Conservation (phyloP, 2,888 invertebrate genomes). For the Chrysopilus asiliformis region DNA sequence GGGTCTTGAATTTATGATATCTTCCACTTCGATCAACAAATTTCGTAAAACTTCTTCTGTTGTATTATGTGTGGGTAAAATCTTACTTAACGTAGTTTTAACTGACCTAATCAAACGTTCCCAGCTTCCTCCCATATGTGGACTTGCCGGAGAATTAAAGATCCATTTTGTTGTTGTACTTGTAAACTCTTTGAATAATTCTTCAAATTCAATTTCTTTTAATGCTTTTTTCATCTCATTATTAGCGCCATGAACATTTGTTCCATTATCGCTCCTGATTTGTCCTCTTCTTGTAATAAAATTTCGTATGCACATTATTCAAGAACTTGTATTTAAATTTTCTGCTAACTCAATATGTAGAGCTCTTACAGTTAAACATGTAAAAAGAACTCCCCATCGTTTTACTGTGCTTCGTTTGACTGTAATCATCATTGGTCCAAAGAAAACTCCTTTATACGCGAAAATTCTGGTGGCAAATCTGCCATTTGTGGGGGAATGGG, state of each 20-base stretch:
- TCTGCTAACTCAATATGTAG: slow-evolving; percentile 16
- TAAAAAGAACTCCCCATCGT: slow-evolving; percentile 13
- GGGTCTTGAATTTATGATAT: slow-evolving; percentile 12
- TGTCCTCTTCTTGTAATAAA: no score
- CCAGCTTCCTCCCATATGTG: no score
- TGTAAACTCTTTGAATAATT: no score
- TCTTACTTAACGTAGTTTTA: not conserved
- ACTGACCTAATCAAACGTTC: no score
- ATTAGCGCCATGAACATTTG: slow-evolving; percentile 11
- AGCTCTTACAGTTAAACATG: slow-evolving; percentile 12
- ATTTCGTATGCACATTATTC: slow-evolving; percentile 10
- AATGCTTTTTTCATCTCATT: slow-evolving; percentile 10
- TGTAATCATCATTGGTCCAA: slow-evolving; percentile 8
- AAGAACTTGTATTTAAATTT: slow-evolving; percentile 16
- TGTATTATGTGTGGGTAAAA: slow-evolving; percentile 2
- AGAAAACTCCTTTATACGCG: slow-evolving; percentile 6
- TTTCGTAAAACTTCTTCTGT: no score
- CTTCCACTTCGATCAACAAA: slow-evolving; percentile 1
- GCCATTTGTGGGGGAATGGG: no score
- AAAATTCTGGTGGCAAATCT: no score
- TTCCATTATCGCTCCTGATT: slow-evolving; percentile 13
- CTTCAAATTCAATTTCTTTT: no score
- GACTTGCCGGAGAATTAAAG: no score
- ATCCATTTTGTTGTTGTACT: no score
- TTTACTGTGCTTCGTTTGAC: slow-evolving; percentile 11